A percentile compares a stretch with the other conserved stretches of the same genome.
Conservation (phyloP, 1,140 invertebrate species). For the Leguminivora glycinivorella region DNA sequence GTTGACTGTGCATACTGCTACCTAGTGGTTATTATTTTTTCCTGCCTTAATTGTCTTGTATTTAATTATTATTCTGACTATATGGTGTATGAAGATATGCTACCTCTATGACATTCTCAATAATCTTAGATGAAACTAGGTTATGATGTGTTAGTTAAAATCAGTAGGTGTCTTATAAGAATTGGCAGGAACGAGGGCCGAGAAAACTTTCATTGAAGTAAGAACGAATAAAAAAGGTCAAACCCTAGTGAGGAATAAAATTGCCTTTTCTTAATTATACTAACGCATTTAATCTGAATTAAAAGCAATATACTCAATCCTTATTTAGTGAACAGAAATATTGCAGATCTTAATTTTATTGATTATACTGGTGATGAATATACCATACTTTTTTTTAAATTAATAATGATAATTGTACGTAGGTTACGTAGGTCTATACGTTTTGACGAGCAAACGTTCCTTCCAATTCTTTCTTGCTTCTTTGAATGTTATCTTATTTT, state of each 20-base stretch:
- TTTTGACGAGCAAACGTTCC: constrained; percentile 42
- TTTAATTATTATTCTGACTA: too few species aligned
- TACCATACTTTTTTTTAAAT: neutral
- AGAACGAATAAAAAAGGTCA: constrained; percentile 37
- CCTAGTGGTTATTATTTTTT: too few species aligned
- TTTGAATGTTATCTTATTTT: constrained; percentile 71
- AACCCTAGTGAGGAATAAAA: neutral
- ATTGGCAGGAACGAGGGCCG: constrained; percentile 44
- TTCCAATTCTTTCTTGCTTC: constrained; percentile 61
- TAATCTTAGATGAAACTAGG: too few species aligned
- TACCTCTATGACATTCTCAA: too few species aligned
- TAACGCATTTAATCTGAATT: too few species aligned
- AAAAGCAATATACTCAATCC: too few species aligned
- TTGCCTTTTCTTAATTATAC: neutral
- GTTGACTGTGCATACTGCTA: too few species aligned
- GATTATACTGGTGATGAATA: too few species aligned
- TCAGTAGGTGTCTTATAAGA: neutral
- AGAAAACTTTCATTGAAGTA: constrained; percentile 72
- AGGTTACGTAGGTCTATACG: neutral
- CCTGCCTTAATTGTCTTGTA: too few species aligned
- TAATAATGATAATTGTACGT: neutral
- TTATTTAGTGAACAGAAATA: too few species aligned
- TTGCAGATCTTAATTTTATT: too few species aligned
- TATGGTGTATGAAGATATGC: too few species aligned
- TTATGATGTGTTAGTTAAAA: neutral